A percentile compares a stretch with the other conserved stretches of the same genome.
Conservation (phyloP, 2,113 vertebrate genomes). For the Cryptomyrus ogoouensis region DNA sequence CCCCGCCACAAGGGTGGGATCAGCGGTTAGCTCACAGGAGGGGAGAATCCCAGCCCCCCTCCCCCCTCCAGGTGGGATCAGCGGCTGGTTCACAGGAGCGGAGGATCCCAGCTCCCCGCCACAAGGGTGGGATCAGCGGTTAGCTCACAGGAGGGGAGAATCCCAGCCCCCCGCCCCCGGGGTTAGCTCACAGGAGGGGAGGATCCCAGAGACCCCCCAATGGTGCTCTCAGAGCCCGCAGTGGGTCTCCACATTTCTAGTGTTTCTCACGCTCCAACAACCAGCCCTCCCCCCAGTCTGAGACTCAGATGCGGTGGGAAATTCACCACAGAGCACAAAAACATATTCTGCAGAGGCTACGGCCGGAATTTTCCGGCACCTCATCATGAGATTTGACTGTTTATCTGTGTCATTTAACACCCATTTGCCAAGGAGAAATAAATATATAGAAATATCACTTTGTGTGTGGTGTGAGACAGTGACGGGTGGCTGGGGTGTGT, state of each 20-base stretch:
- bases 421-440: not conserved
- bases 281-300: not conserved
- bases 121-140: conserved; percentile 26
- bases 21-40: too few species aligned
- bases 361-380: not conserved
- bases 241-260: not conserved
- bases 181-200: too few species aligned
- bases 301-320: not conserved
- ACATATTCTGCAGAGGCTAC: not conserved
- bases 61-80: too few species aligned
- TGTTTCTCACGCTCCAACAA: not conserved
- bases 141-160: not conserved
- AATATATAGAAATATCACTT: not conserved
- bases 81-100: too few species aligned
- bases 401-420: not conserved
- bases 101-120: too few species aligned
- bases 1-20: too few species aligned
- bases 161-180: too few species aligned
- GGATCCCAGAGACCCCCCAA: not conserved
- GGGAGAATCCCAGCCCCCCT: not conserved
- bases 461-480: not conserved
- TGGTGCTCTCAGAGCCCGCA: not conserved
- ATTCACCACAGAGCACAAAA: not conserved
- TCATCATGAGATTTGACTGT: not conserved
- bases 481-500: not conserved